Conservation (phyloP, 1,140 invertebrate species). For the Orius laevigatus region DNA sequence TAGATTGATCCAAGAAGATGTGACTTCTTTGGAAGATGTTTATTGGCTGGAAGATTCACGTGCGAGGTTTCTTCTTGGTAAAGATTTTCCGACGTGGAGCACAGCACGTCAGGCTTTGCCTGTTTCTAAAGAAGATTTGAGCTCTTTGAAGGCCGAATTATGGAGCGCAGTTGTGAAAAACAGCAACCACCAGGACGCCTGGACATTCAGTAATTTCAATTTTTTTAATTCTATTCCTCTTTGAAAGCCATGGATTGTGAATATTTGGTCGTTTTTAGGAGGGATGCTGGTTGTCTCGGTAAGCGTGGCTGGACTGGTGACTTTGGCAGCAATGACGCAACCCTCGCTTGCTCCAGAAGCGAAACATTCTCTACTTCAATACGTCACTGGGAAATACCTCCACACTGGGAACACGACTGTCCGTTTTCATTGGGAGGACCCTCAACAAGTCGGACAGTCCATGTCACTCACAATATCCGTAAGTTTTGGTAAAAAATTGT, state of each 20-base stretch:
- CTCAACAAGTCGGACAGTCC: conserved; percentile 69
- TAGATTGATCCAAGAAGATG: conserved; percentile 61
- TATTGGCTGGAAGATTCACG: conserved; percentile 73
- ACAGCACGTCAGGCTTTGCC: conserved; percentile 58
- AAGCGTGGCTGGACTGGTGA: conserved; percentile 67
- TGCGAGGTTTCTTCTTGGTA: conserved; percentile 52
- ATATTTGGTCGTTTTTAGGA: conserved; percentile 30
- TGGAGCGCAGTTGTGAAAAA: conserved; percentile 75
- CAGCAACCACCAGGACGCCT: conserved; percentile 70
- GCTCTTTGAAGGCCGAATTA: conserved; percentile 59
- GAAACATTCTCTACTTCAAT: conserved; percentile 73
- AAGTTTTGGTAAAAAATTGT: conserved; percentile 18
- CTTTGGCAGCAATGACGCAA: conserved; percentile 71
- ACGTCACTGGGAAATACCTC: conserved; percentile 81
- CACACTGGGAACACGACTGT: conserved; percentile 73
- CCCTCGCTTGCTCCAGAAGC: conserved; percentile 68
- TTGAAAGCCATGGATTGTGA: neutral
- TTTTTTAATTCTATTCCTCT: neutral
- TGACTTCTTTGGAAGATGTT: conserved; percentile 66
- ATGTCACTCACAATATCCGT: conserved; percentile 74
- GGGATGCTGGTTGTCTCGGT: conserved; percentile 75
- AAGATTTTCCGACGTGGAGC: conserved; percentile 63
- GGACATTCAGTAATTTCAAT: conserved; percentile 55
- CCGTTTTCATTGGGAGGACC: conserved; percentile 71
- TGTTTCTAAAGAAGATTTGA: conserved; percentile 57